These are phyloP conservation scores for Allolobophora icterica DNA, from an alignment of 2,888 invertebrate genomes.

Conservation along the genomic window DNA sequence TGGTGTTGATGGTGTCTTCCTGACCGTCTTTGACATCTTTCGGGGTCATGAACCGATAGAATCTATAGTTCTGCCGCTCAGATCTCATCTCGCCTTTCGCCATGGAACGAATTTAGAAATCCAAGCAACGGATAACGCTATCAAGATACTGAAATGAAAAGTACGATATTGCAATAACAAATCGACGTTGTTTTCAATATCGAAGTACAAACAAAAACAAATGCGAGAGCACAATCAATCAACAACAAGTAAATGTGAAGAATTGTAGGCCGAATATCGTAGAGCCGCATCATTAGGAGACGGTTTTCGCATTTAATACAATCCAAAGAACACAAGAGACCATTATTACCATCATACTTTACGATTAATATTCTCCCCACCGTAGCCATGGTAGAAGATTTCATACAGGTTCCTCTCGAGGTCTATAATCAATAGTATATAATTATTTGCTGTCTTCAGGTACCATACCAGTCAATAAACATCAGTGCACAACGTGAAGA, in stretches of 20 bases:
- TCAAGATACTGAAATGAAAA: not conserved
- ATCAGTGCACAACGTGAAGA: too few species aligned
- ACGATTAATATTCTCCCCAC: not conserved
- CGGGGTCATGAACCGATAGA: slow-evolving; percentile 4
- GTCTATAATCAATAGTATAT: not conserved
- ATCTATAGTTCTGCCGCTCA: not conserved
- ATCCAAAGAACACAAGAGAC: not conserved
- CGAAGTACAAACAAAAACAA: not conserved
- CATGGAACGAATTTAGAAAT: not conserved
- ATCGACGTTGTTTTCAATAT: not conserved
- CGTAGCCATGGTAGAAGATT: not conserved
- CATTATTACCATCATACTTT: not conserved
- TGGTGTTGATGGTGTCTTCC: not conserved
- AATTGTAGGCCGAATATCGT: not conserved
- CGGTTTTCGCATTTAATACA: not conserved
- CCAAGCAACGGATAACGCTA: not conserved
- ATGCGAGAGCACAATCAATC: not conserved
- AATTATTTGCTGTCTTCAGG: not conserved
- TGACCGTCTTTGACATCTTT: not conserved
- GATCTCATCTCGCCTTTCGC: not conserved
- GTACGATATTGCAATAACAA: not conserved
- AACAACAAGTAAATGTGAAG: too few species aligned
- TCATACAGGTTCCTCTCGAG: not conserved
- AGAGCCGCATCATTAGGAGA: not conserved
- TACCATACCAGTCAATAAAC: not conserved